Evolutionary conservation across 2,888 invertebrate genomes (phyloP).

Genomic region (Zele albiditarsus): DNA sequence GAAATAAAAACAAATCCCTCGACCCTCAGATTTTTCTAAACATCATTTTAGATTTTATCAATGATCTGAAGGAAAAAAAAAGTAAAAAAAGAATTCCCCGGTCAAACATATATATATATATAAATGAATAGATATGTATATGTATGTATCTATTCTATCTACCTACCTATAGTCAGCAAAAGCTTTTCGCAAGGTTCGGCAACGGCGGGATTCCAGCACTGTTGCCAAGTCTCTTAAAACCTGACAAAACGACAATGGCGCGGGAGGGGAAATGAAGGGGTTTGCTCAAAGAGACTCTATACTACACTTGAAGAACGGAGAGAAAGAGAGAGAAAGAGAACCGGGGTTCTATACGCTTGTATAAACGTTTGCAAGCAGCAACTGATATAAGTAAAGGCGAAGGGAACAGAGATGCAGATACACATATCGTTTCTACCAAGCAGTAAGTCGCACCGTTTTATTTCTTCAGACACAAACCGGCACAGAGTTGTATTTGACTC

Average conservation of each 20-base stretch:
- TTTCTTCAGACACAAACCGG: not conserved
- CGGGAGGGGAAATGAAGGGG: not conserved
- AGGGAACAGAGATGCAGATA: not conserved
- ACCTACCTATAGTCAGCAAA: conserved; percentile 8
- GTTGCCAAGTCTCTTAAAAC: conserved; percentile 30
- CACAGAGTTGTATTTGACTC: not conserved
- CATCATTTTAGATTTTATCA: conserved; percentile 1
- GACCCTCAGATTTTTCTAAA: conserved; percentile 4
- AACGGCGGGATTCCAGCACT: conserved; percentile 28
- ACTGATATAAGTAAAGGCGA: not conserved
- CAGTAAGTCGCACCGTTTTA: not conserved
- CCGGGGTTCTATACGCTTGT: not conserved
- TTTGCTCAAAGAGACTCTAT: not conserved
- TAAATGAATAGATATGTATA: conserved; percentile 1
- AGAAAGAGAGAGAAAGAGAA: not conserved
- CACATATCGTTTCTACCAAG: not conserved
- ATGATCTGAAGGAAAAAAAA: not conserved
- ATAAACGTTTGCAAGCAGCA: not conserved
- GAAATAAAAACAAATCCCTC: not conserved
- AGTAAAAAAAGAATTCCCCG: not conserved
- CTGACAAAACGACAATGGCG: conserved; percentile 2
- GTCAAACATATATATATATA: conserved; percentile 3
- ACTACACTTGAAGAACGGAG: not conserved
- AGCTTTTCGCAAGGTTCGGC: conserved; percentile 27
- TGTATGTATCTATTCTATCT: not conserved